A percentile compares a stretch with the other conserved stretches of the same genome.
These are phyloP conservation scores for Parnassius orleans DNA, from an alignment of 2,888 invertebrate genomes.

Conservation along the genomic window DNA sequence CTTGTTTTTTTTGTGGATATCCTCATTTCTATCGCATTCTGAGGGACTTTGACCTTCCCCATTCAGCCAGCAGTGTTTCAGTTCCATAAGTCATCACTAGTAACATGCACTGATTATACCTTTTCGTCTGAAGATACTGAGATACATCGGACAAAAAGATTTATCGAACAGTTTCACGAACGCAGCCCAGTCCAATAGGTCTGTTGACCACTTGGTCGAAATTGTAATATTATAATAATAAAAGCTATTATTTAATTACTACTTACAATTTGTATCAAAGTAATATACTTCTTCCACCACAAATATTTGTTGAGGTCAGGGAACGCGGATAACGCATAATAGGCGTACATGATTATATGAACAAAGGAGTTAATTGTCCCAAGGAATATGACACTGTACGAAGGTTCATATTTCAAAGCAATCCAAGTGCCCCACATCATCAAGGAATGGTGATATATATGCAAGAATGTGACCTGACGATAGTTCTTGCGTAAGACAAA, in stretches of 20 bases:
- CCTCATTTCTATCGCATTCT: no score
- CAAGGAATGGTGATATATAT: slow-evolving; percentile 91
- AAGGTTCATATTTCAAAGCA: slow-evolving; percentile 85
- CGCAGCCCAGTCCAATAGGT: no score
- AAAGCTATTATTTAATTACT: neutral
- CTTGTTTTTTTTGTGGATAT: no score
- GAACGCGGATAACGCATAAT: slow-evolving; percentile 86
- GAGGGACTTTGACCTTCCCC: no score
- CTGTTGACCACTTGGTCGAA: no score
- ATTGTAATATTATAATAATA: no score
- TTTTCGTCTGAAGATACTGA: no score
- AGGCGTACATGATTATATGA: slow-evolving; percentile 89
- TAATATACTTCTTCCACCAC: slow-evolving; percentile 93
- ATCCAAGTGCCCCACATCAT: slow-evolving; percentile 87
- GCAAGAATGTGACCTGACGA: slow-evolving; percentile 90
- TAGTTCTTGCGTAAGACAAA: slow-evolving; percentile 92
- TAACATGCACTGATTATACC: no score
- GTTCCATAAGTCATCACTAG: no score
- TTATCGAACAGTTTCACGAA: no score
- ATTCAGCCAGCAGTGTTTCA: no score
- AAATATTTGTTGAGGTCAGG: slow-evolving; percentile 85
- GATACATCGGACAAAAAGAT: no score
- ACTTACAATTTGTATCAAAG: slow-evolving; percentile 86
- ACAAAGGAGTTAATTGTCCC: slow-evolving; percentile 86
- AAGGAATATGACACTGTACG: slow-evolving; percentile 85